Conservation (phyloP, 2,888 invertebrate species). For the Pyrgus malvae region DNA sequence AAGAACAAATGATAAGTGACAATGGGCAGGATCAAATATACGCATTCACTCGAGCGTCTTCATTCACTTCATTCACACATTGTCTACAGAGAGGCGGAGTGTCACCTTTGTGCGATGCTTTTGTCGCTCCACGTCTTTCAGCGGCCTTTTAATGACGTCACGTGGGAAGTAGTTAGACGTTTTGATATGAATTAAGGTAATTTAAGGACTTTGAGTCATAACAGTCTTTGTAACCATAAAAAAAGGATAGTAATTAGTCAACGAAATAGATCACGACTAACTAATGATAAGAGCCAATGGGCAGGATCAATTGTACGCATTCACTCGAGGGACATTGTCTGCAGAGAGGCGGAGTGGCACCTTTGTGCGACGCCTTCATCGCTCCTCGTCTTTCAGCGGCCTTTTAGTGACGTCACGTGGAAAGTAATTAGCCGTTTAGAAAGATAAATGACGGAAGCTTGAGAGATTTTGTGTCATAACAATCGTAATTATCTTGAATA, state of each 20-base stretch:
- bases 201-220: no score
- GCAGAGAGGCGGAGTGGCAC: constrained; percentile 11
- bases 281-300: constrained; percentile 21
- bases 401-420: constrained; percentile 11
- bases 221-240: no score
- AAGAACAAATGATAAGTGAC: no score
- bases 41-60: constrained; percentile 16
- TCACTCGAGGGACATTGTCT: constrained; percentile 18
- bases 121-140: constrained; percentile 13
- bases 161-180: not conserved
- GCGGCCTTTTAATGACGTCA: constrained; percentile 6
- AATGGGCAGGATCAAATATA: constrained; percentile 19
- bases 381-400: constrained; percentile 4
- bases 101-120: constrained; percentile 15
- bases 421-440: not conserved
- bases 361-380: constrained; percentile 14
- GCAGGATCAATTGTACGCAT: constrained; percentile 19
- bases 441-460: no score
- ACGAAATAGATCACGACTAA: no score
- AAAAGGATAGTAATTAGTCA: no score
- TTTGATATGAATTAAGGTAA: no score
- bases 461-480: no score
- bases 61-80: no score
- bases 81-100: constrained; percentile 15
- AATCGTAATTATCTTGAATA: no score